A percentile compares a stretch with the other conserved stretches of the same genome.
These are phyloP conservation scores for Oedothorax gibbosus DNA, from an alignment of 1,140 invertebrate species.

Conservation along the genomic window DNA sequence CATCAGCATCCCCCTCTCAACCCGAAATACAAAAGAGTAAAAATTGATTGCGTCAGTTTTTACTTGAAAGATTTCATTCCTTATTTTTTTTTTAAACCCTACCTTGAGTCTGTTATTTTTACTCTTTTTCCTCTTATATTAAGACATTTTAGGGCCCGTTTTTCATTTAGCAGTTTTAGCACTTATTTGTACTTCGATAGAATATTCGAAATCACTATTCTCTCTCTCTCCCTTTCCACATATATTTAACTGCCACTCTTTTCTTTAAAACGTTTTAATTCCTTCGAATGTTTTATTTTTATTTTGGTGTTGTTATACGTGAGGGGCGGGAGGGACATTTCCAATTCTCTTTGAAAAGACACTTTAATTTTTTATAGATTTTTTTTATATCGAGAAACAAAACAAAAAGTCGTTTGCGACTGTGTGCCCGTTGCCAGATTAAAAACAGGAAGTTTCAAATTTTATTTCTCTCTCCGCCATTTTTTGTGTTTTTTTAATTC, in stretches of 20 bases:
- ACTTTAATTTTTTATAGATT: slow-evolving; percentile 34
- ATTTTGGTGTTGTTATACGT: slow-evolving; percentile 52
- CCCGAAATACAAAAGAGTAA: slow-evolving; percentile 59
- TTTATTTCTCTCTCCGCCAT: neutral
- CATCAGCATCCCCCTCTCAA: slow-evolving; percentile 58
- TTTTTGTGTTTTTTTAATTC: slow-evolving; percentile 28
- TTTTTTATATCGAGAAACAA: slow-evolving; percentile 14
- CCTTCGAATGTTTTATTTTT: slow-evolving; percentile 39
- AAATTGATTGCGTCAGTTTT: slow-evolving; percentile 61
- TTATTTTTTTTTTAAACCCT: slow-evolving; percentile 35
- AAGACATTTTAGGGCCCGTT: slow-evolving; percentile 42
- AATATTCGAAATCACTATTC: slow-evolving; percentile 56
- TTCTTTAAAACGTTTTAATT: slow-evolving; percentile 60
- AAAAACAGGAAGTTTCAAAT: slow-evolving; percentile 46
- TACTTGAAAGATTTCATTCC: slow-evolving; percentile 52
- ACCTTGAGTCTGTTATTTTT: slow-evolving; percentile 46
- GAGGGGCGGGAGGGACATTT: slow-evolving; percentile 31
- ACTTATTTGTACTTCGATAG: slow-evolving; percentile 60
- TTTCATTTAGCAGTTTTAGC: slow-evolving; percentile 60
- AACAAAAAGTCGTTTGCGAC: slow-evolving; percentile 19
- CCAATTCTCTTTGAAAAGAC: slow-evolving; percentile 41
- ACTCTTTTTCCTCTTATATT: slow-evolving; percentile 31
- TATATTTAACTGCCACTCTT: slow-evolving; percentile 60
- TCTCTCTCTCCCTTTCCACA: slow-evolving; percentile 6
- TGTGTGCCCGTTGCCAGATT: slow-evolving; percentile 54